Evolutionary conservation across 2,888 invertebrate species (phyloP).

Genomic region (Tetanocera ferruginea): DNA sequence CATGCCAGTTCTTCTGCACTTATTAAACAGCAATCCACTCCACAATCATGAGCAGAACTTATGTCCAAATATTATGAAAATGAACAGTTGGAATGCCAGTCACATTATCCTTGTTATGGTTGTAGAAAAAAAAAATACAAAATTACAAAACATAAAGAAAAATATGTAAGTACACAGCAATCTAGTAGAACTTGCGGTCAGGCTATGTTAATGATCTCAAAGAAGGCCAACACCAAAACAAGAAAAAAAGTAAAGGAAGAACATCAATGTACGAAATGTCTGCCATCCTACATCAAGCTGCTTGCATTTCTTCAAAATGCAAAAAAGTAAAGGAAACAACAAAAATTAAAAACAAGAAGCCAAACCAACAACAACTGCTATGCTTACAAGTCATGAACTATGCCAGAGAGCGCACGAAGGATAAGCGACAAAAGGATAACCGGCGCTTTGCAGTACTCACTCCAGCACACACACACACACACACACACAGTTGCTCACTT

Average conservation of each 20-base stretch:
- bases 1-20: too few relatives aligned
- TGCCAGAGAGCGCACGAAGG: not conserved
- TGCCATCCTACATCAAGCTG: not conserved
- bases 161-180: not conserved
- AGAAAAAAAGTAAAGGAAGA: not conserved
- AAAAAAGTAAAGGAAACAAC: not conserved
- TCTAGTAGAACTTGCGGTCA: slow-evolving; percentile 4
- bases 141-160: not conserved
- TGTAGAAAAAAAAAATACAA: not conserved
- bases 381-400: slow-evolving; percentile 7
- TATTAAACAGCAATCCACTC: too few relatives aligned
- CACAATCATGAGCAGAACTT: too few relatives aligned
- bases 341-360: not conserved
- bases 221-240: not conserved
- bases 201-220: not conserved
- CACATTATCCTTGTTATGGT: slow-evolving; percentile 6
- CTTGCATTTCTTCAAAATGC: not conserved
- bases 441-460: not conserved
- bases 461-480: not conserved
- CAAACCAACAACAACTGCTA: not conserved
- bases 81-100: not conserved
- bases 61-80: too few relatives aligned
- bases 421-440: not conserved
- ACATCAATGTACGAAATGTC: not conserved
- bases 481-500: not conserved